phyloP scores from a whole-genome alignment of 1,140 invertebrate genomes.

The Macrobrachium nipponense region DNA sequence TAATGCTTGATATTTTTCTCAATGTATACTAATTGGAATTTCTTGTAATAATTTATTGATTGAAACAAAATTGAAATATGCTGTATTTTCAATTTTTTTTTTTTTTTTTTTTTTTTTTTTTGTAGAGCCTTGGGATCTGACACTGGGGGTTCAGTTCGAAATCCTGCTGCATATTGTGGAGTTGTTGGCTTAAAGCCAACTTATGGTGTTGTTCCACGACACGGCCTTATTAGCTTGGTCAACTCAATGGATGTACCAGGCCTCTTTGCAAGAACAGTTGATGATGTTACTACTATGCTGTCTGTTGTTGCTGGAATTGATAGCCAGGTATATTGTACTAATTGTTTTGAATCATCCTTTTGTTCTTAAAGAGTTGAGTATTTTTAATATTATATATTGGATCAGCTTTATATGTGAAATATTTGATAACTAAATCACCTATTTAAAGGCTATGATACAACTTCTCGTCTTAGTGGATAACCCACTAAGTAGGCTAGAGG shows the following conservation, averaged over 20 bases:
- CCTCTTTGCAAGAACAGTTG: conserved; percentile 82
- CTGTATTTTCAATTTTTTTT: conserved; percentile 58
- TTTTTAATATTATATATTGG: background rate
- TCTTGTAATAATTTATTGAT: background rate
- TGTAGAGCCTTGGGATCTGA: conserved; percentile 92
- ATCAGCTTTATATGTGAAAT: background rate
- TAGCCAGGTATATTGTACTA: background rate
- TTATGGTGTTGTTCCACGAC: conserved; percentile 92
- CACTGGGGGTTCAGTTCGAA: conserved; percentile 96
- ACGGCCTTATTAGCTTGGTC: conserved; percentile 94
- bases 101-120: conserved; percentile 62
- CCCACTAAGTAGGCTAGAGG: too few relatives aligned
- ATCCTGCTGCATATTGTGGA: conserved; percentile 96
- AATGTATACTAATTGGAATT: background rate
- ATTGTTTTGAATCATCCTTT: background rate
- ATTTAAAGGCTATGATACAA: too few relatives aligned
- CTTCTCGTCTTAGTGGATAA: too few relatives aligned
- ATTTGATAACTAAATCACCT: too few relatives aligned
- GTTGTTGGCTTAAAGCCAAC: conserved; percentile 96
- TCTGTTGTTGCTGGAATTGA: conserved; percentile 42
- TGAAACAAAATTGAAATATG: too few relatives aligned
- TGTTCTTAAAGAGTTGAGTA: background rate
- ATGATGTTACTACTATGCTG: conserved; percentile 80
- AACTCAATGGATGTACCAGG: conserved; percentile 98
- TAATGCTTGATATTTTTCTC: too few relatives aligned